phyloP scores from a whole-genome alignment of 1,140 invertebrate genomes.

The Mya arenaria region DNA sequence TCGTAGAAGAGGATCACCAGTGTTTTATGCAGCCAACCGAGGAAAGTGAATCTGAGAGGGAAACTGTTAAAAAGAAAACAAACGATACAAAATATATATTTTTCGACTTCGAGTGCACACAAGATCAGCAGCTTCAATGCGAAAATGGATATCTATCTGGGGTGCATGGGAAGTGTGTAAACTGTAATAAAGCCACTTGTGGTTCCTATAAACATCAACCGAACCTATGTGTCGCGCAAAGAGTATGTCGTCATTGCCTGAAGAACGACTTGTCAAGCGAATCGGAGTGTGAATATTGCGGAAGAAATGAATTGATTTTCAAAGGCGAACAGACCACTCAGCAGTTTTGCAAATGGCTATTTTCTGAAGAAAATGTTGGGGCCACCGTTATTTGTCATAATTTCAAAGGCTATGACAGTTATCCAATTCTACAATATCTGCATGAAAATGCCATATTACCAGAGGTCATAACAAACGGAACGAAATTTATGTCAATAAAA shows the following conservation, averaged over 20 bases:
- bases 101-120: conserved; percentile 58
- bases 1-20: conserved; percentile 27
- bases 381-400: conserved; percentile 52
- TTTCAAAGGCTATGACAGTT: conserved; percentile 54
- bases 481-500: conserved; percentile 49
- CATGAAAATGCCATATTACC: conserved; percentile 54
- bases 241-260: too few relatives aligned
- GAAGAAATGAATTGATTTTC: conserved; percentile 35
- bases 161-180: conserved; percentile 39
- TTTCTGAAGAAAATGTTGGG: conserved; percentile 46
- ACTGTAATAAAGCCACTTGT: conserved; percentile 42
- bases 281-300: conserved; percentile 32
- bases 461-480: conserved; percentile 52
- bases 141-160: conserved; percentile 25
- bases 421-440: conserved; percentile 50
- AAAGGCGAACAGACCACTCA: conserved; percentile 9
- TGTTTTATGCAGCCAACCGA: conserved; percentile 55
- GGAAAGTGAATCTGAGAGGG: neutral
- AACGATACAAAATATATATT: conserved; percentile 46
- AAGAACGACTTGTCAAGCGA: too few relatives aligned
- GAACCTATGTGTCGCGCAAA: conserved; percentile 55
- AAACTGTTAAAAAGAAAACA: neutral
- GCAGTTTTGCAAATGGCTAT: conserved; percentile 55
- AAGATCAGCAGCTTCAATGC: conserved; percentile 24
- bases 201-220: conserved; percentile 50